Base-by-base conservation (phyloP, 2,888 invertebrate species). In the Monochamus alternatus region DNA sequence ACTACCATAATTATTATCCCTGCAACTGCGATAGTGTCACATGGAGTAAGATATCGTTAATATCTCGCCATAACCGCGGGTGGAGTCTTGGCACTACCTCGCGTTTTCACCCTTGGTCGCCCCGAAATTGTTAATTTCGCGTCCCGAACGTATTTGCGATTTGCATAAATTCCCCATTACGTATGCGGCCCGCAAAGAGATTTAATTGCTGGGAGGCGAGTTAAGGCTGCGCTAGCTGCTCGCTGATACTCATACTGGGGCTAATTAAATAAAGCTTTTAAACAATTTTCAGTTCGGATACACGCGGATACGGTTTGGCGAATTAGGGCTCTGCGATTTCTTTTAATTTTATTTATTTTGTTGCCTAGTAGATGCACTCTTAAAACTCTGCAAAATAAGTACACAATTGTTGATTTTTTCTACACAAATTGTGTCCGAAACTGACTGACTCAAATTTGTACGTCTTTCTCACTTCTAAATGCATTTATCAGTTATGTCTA, bases 121-220 rank as follows among this genome's bases (percentile, higher is more conserved):
- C 68, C 79, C 78, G 75, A 82, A 84, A 84, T 84, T 85, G 85
- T 84, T 85, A 85, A 85, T 84, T 84, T 83, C 80, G 80, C 80
- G 78, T 84, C 83, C 81, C 82, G 84, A 84, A 84, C 84, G 84
- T 84, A 85, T 83, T 85, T 83, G 80, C 81, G 81, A 87, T 87
- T 87, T 87, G 85, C 87, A 87, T 87, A 87, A 86, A 87, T 86
- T 84, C 82, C 82, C 86, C 86, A 84, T 87, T 87, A 86, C 85
- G 87, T 87, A 87, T 87, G 86, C 87, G 86, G 84, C 84, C 84
- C 85, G 86, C 86, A 85, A 86, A 86, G 86, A 86, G 86, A 85
- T 86, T 86, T 87, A 87, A 87, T 87, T 87, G 87, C 86, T 86
- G 84, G 85, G 85, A 85, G 84, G 85, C 84, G 85, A 86, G 86